Percentiles rank a stretch among this genome's conserved stretches.
phyloP scores from a whole-genome alignment of 1,140 invertebrate genomes.

The Condylostylus longicornis region DNA sequence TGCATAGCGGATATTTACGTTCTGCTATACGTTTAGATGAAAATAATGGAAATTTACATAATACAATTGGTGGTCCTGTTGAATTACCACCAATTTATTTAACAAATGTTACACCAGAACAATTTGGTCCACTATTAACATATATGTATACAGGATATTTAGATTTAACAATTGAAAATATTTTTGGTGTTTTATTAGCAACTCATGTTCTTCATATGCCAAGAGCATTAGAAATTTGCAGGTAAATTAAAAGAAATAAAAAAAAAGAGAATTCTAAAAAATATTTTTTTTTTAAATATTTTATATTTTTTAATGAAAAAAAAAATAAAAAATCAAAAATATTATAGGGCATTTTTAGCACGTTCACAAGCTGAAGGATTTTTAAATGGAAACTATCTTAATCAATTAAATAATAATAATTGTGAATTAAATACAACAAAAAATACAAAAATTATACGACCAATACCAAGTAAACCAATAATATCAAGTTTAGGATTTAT shows the following conservation, averaged over 20 bases:
- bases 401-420: slow-evolving; percentile 7
- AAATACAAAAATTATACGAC: slow-evolving; percentile 20
- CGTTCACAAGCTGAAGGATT: slow-evolving; percentile 31
- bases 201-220: slow-evolving; percentile 64
- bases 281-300: not conserved
- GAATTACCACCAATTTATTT: slow-evolving; percentile 32
- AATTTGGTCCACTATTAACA: slow-evolving; percentile 53
- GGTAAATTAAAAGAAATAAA: slow-evolving; percentile 14
- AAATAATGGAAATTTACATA: slow-evolving; percentile 13
- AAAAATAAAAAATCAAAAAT: not conserved
- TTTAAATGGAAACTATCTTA: slow-evolving; percentile 9
- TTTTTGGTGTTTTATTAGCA: slow-evolving; percentile 55
- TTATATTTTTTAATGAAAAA: not conserved
- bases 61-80: slow-evolving; percentile 9
- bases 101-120: slow-evolving; percentile 46
- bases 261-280: not conserved
- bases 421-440: not conserved
- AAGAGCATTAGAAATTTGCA: slow-evolving; percentile 50
- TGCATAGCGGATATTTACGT: slow-evolving; percentile 55
- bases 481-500: slow-evolving; percentile 3
- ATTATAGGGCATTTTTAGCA: slow-evolving; percentile 31
- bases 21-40: slow-evolving; percentile 34
- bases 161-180: slow-evolving; percentile 52
- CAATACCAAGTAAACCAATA: slow-evolving; percentile 27
- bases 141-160: slow-evolving; percentile 65